Conservation (phyloP, 2,113 vertebrate genomes). For the Oryzias woworae region DNA sequence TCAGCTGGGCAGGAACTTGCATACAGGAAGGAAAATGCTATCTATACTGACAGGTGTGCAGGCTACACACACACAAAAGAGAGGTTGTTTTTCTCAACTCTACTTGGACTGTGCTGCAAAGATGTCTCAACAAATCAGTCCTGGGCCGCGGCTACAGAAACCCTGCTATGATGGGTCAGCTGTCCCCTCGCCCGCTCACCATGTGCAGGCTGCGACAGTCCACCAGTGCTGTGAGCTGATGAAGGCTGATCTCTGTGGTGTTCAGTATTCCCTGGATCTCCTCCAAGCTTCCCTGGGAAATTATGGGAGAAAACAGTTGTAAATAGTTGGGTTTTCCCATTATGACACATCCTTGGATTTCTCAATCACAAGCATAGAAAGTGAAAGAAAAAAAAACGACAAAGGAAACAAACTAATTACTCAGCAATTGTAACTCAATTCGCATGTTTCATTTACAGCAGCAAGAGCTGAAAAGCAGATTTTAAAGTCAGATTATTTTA, state of each 20-base stretch:
- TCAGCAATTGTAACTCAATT: not conserved
- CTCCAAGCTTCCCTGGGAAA: slow-evolving; percentile 83
- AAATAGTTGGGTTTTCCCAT: too few species aligned
- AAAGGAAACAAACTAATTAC: not conserved
- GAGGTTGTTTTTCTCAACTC: slow-evolving; percentile 20
- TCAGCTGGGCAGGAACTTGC: slow-evolving; percentile 19
- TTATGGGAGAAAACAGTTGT: slow-evolving; percentile 1
- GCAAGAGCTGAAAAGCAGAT: slow-evolving; percentile 34
- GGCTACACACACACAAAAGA: slow-evolving; percentile 25
- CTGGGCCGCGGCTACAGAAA: not conserved
- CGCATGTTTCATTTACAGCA: slow-evolving; percentile 3
- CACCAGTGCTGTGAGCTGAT: slow-evolving; percentile 96
- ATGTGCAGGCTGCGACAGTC: slow-evolving; percentile 97
- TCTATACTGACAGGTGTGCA: slow-evolving; percentile 45
- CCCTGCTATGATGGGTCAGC: slow-evolving; percentile 7
- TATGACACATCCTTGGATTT: too few species aligned
- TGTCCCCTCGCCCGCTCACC: slow-evolving; percentile 77
- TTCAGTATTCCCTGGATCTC: slow-evolving; percentile 91
- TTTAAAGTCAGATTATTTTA: slow-evolving; percentile 26
- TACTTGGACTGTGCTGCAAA: slow-evolving; percentile 15
- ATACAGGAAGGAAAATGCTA: slow-evolving; percentile 30
- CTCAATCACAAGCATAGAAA: too few species aligned
- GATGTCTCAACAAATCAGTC: slow-evolving; percentile 39
- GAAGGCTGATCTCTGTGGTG: slow-evolving; percentile 90
- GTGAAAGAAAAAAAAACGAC: too few species aligned